Evolutionary conservation across 1,140 invertebrate species (phyloP), one percentile per base, ranked within the genome.

Genomic region (Zaprionus davidi): DNA sequence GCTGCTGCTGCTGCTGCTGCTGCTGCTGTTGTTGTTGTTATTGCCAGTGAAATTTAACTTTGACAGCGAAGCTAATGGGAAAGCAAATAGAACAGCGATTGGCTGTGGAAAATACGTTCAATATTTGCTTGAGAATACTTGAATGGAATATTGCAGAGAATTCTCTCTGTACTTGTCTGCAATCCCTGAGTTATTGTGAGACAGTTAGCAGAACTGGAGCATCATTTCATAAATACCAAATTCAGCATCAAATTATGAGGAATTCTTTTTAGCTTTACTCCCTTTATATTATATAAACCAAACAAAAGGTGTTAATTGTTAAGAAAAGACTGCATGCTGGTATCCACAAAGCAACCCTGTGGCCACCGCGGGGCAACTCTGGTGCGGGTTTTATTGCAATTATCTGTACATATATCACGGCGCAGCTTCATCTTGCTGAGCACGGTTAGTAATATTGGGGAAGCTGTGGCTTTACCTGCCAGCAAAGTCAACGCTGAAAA

Each of bases 401-500:
- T 24, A 51, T 51, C 12, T 6, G 3, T 51, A 13, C 20, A 5
- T 51, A 13, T 51, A 46, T 17, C 41, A 17, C 41, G 41, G 7
- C n/a, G n/a, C 41, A 46, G 2, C 41, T 17, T 1, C n/a, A 3
- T 46, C 7, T 4, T 12, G 46, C 12, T 51, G 20, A 22, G 46
- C 11, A 24, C 20, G 46, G 46, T 51, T 51, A 51, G 46, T 24
- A 22, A 51, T 51, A 46, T 51, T 51, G 13, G 46, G 46, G 22
- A 51, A 51, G 46, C 46, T 51, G 46, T 51, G 46, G 46, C 20
- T 51, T 51, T 24, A 51, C 46, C 9, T 51, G 46, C 11, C 46
- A 51, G 20, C 46, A 51, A 51, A 51, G 46, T 51, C 46, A 51
- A 24, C 46, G 46, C 13, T 51, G 41, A 46, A 46, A 46, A 46